A percentile compares a stretch with the other conserved stretches of the same genome.
These are phyloP conservation scores for Sitophilus oryzae DNA, from an alignment of 1,140 invertebrate species.

Conservation along the genomic window DNA sequence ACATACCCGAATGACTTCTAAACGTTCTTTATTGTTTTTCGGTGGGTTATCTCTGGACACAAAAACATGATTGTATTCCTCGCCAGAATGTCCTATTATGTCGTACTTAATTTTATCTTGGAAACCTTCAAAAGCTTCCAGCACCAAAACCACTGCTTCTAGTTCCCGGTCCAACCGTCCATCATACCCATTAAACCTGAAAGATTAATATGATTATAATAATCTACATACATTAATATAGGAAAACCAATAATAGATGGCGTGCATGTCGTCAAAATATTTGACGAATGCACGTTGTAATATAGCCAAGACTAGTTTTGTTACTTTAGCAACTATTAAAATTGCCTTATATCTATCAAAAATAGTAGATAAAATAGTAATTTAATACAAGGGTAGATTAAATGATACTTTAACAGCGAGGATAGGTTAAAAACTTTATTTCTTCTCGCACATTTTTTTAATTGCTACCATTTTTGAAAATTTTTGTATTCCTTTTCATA, in stretches of 20 bases:
- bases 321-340: too few species aligned
- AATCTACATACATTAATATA: not conserved
- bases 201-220: conserved; percentile 11
- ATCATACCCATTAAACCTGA: conserved; percentile 87
- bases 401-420: too few species aligned
- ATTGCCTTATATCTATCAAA: too few species aligned
- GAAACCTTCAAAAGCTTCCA: conserved; percentile 89
- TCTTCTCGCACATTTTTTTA: too few species aligned
- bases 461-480: too few species aligned
- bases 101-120: conserved; percentile 89
- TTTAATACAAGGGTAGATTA: too few species aligned
- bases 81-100: conserved; percentile 91
- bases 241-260: not conserved
- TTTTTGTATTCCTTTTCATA: too few species aligned
- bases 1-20: conserved; percentile 65
- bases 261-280: too few species aligned
- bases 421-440: too few species aligned
- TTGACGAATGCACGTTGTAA: too few species aligned
- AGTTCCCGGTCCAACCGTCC: conserved; percentile 84
- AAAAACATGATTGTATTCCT: conserved; percentile 70
- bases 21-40: conserved; percentile 79
- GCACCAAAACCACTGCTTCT: conserved; percentile 87
- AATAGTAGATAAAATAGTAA: too few species aligned
- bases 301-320: conserved; percentile 1
- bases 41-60: conserved; percentile 68